Conservation (phyloP, 2,888 invertebrate species). For the Eustalomyia histrio region DNA sequence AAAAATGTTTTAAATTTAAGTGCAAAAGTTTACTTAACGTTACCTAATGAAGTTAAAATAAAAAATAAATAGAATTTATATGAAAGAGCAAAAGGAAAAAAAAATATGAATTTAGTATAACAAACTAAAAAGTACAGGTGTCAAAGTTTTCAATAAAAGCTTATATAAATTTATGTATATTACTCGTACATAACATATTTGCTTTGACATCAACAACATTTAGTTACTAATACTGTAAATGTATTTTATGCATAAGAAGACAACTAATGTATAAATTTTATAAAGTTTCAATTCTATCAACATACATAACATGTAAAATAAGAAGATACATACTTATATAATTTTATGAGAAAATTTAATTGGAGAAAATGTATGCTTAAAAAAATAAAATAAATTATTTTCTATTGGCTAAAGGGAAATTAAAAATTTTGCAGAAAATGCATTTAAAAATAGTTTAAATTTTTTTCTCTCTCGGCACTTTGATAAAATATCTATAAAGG, state of each 20-base stretch:
- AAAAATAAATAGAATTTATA: constrained; percentile 13
- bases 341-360: constrained; percentile 40
- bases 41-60: constrained; percentile 24
- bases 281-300: constrained; percentile 24
- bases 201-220: not conserved
- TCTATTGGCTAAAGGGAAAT: not conserved
- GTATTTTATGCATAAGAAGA: not conserved
- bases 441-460: too few relatives aligned
- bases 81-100: not conserved
- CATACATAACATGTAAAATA: constrained; percentile 6
- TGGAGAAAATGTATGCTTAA: constrained; percentile 20
- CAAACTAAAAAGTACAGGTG: constrained; percentile 41
- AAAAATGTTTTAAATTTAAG: not conserved
- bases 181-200: not conserved
- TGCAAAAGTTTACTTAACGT: constrained; percentile 1
- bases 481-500: too few relatives aligned
- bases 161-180: constrained; percentile 47
- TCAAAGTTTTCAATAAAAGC: constrained; percentile 37
- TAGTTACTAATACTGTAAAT: too few relatives aligned
- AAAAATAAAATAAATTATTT: constrained; percentile 2
- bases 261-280: constrained; percentile 26
- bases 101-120: constrained; percentile 2
- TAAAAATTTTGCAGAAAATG: not conserved
- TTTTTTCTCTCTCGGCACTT: too few relatives aligned
- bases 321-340: not conserved